These are phyloP conservation scores for Machimus atricapillus DNA, from an alignment of 2,888 invertebrate species.

Conservation along the genomic window DNA sequence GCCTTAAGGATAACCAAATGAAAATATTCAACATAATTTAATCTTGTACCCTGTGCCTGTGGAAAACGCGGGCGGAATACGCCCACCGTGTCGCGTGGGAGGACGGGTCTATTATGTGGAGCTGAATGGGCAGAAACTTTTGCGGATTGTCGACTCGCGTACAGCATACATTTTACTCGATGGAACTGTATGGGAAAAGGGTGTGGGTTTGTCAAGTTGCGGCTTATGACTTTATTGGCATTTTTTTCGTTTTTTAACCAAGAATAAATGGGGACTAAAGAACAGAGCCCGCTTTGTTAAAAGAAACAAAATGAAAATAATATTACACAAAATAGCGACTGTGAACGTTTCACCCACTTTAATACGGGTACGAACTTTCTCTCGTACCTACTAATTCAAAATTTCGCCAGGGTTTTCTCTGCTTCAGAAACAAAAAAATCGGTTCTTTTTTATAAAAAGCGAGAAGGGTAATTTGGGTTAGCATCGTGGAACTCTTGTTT, in stretches of 20 bases:
- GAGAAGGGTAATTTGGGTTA: not conserved
- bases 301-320: not conserved
- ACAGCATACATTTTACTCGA: not conserved
- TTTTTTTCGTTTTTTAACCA: not conserved
- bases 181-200: not conserved
- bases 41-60: not conserved
- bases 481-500: not conserved
- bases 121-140: not conserved
- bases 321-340: not conserved
- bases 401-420: not conserved
- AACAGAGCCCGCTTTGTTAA: not conserved
- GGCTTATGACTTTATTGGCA: not conserved
- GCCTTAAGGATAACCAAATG: not conserved
- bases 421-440: not conserved
- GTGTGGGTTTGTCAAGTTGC: not conserved
- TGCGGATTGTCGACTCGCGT: not conserved
- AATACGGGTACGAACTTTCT: not conserved
- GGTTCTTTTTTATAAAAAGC: not conserved
- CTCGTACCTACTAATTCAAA: not conserved
- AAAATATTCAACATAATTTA: slow-evolving; percentile 19
- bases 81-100: not conserved
- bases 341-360: not conserved
- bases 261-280: not conserved
- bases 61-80: not conserved
- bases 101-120: not conserved